Percentiles rank a stretch among this genome's conserved stretches.
Evolutionary conservation across 2,113 vertebrate species (phyloP).

Genomic region (Cnemophilus loriae): DNA sequence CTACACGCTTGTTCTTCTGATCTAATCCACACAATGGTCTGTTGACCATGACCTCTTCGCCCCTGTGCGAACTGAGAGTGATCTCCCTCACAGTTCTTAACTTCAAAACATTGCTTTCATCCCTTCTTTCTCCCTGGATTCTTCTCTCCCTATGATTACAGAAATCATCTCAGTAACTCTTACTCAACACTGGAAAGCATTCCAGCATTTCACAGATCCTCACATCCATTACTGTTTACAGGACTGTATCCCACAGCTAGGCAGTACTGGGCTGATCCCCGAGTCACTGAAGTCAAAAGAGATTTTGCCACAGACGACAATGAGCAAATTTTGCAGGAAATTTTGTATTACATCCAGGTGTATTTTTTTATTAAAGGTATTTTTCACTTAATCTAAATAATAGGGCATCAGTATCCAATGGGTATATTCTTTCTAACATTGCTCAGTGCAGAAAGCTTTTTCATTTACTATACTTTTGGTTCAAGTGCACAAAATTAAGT

Average conservation of each 20-base stretch:
- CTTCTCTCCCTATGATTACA: neutral
- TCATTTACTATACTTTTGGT: conserved; percentile 8
- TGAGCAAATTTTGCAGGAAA: neutral
- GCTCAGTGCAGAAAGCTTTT: conserved; percentile 12
- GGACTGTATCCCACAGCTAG: neutral
- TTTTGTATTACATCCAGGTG: conserved; percentile 7
- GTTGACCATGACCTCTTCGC: neutral
- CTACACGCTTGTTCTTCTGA: neutral
- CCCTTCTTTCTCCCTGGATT: neutral
- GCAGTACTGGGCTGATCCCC: neutral
- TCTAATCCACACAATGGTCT: neutral
- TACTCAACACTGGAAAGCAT: neutral
- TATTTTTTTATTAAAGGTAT: conserved; percentile 3
- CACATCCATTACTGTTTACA: neutral
- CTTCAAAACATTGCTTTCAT: neutral
- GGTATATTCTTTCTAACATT: neutral
- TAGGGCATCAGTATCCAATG: neutral
- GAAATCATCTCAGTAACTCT: neutral
- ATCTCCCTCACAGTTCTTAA: neutral
- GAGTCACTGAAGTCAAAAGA: neutral
- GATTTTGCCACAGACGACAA: neutral
- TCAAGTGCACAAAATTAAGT: conserved; percentile 41
- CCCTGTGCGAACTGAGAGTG: neutral
- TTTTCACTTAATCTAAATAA: conserved; percentile 21
- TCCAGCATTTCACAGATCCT: neutral